These are phyloP conservation scores for Drosophila mimetica DNA, from an alignment of 2,888 invertebrate genomes.

Conservation along the genomic window DNA sequence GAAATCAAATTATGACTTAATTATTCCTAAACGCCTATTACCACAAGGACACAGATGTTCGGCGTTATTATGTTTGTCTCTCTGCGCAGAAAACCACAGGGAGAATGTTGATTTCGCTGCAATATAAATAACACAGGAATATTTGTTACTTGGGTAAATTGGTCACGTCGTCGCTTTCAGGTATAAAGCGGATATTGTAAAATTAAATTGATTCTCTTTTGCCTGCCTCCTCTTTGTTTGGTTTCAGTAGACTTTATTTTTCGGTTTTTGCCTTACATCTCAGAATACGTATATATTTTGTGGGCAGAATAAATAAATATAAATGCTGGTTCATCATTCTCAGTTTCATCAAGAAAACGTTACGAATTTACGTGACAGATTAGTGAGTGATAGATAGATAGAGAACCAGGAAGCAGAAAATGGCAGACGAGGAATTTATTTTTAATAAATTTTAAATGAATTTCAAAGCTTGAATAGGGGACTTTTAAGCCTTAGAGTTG, in stretches of 20 bases:
- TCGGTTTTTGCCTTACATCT: slow-evolving; percentile 54
- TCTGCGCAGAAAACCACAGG: slow-evolving; percentile 10
- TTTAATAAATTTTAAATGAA: slow-evolving; percentile 74
- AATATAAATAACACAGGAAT: slow-evolving; percentile 71
- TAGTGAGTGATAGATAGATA: slow-evolving; percentile 46
- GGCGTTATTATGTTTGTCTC: slow-evolving; percentile 33
- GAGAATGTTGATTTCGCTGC: slow-evolving; percentile 61
- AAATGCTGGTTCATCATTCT: slow-evolving; percentile 59
- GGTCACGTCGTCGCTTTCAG: slow-evolving; percentile 69
- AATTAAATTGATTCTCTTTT: slow-evolving; percentile 74
- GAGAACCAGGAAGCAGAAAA: slow-evolving; percentile 1
- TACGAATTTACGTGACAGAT: slow-evolving; percentile 77
- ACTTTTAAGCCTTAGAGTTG: slow-evolving; percentile 2
- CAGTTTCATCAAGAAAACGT: slow-evolving; percentile 72
- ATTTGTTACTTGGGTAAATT: slow-evolving; percentile 74
- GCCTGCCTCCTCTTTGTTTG: slow-evolving; percentile 25
- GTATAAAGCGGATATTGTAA: slow-evolving; percentile 77
- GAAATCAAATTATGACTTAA: slow-evolving; percentile 75
- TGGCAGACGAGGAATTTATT: slow-evolving; percentile 23
- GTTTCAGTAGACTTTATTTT: slow-evolving; percentile 33
- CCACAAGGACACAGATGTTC: slow-evolving; percentile 50
- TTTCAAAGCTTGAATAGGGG: slow-evolving; percentile 30
- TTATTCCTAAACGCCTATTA: slow-evolving; percentile 69
- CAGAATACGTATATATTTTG: slow-evolving; percentile 67
- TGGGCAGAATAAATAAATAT: slow-evolving; percentile 71